Base-by-base conservation (phyloP, 1,140 invertebrate species). In the Dolichoris vasculosae region DNA sequence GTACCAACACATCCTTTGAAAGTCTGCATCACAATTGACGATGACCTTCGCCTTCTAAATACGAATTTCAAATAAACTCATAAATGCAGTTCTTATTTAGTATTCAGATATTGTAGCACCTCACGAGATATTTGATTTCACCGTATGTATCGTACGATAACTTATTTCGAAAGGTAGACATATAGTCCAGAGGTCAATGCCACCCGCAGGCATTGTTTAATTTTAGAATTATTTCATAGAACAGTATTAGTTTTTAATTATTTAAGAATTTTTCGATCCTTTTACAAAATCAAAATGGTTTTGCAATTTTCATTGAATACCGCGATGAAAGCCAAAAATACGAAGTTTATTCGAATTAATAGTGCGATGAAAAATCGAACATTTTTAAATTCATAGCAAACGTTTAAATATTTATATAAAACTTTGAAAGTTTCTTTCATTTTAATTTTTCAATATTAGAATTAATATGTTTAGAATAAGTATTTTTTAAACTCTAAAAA, bases 11-110 rank as follows among this genome's bases (percentile, higher is more conserved):
- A 73, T 73, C 26, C 20, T 4, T 73, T 20, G 38, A 73, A 26
- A 43, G 38, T 40, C 30, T 73, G 20, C 13, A 73, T 2, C 69
- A 43, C 26, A 20, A 43, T 23, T 13, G 38, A 40, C 23, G 69
- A 43, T 43, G 20, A 32, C 69, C 26, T 73, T 73, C 30, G 69
- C 69, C 23, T 43, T 73, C 15, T 43, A 73, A 40, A n/a, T 26
- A 73, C 38, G 38, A 73, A 40, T 38, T 73, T 73, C 20, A 73
- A 73, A 73, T 73, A 73, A 73, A 40, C 32, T 3, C 69, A 43
- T 43, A 32, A 73, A 11, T 73, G 69, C 40, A 73, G 38, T 7
- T 23, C 8, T 73, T 73, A 43, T 73, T 73, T 73, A 43, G 40
- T 9, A 73, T 73, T 73, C 69, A 40, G 23, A n/a, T 43, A 26